Conservation (phyloP, 2,797 vertebrate genomes). For the Notolepis coatsorum region DNA sequence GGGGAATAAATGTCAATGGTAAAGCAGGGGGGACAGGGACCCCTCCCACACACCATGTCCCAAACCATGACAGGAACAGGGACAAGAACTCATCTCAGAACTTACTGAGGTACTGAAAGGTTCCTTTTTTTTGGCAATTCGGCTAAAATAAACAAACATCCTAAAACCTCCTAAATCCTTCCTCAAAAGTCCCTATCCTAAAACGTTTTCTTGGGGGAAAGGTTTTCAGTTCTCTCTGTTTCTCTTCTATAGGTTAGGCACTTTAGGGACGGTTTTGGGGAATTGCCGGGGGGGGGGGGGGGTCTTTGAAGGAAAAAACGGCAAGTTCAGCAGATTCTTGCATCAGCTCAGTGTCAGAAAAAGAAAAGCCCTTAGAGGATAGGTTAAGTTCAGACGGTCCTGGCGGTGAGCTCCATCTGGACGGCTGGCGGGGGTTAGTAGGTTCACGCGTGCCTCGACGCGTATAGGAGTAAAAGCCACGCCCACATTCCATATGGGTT, state of each 20-base stretch:
- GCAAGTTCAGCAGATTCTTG: slow-evolving; percentile 1
- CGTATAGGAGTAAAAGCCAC: slow-evolving; percentile 22
- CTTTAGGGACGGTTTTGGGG: not conserved
- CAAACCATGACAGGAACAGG: too few relatives aligned
- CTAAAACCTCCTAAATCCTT: too few relatives aligned
- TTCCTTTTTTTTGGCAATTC: too few relatives aligned
- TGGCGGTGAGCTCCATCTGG: slow-evolving; percentile 21
- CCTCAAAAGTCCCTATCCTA: too few relatives aligned
- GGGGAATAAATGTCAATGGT: too few relatives aligned
- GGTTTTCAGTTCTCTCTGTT: not conserved
- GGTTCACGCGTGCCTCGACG: slow-evolving; percentile 39
- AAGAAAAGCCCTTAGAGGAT: too few relatives aligned
- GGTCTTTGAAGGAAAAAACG: not conserved
- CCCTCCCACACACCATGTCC: too few relatives aligned
- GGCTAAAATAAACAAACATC: too few relatives aligned
- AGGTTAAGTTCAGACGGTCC: too few relatives aligned
- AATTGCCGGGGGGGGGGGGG: not conserved
- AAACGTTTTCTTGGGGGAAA: not conserved
- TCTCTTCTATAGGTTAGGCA: not conserved
- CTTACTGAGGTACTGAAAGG: too few relatives aligned
- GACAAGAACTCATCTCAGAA: too few relatives aligned
- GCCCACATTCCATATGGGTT: slow-evolving; percentile 34
- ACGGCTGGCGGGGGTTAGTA: slow-evolving; percentile 33
- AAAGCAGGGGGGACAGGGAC: too few relatives aligned
- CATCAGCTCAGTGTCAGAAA: slow-evolving; percentile 9